phyloP scores from a whole-genome alignment of 23 tunicate species.

The Botrylloides violaceus region DNA sequence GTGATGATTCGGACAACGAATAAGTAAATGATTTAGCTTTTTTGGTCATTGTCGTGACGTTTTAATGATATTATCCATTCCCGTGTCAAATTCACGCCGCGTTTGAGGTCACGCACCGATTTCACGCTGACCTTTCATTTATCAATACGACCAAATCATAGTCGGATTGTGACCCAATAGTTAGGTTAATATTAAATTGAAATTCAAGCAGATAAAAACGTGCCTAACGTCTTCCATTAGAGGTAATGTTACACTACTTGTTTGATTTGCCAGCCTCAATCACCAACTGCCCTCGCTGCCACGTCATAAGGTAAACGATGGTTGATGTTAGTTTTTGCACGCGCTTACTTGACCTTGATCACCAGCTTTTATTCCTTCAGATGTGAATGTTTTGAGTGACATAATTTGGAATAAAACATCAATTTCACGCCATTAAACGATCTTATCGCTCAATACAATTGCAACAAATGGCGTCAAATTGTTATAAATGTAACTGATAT shows the following conservation, averaged over 20 bases:
- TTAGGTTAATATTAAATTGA: too few relatives aligned
- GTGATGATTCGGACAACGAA: too few relatives aligned
- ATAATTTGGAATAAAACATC: neutral
- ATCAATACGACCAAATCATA: too few relatives aligned
- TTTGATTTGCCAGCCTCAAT: neutral
- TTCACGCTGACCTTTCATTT: too few relatives aligned
- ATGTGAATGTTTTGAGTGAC: neutral
- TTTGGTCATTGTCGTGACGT: too few relatives aligned
- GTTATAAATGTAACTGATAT: neutral
- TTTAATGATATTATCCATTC: too few relatives aligned
- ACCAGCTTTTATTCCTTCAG: neutral
- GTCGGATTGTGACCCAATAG: too few relatives aligned
- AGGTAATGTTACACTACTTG: neutral
- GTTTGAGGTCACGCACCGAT: too few relatives aligned
- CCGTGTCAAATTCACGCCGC: too few relatives aligned
- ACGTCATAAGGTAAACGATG: neutral
- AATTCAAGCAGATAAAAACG: too few relatives aligned
- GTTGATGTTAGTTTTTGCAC: neutral
- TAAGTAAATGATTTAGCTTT: too few relatives aligned
- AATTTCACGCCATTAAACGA: neutral
- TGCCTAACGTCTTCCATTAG: too few relatives aligned
- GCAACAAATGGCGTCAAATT: neutral
- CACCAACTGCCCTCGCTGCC: neutral
- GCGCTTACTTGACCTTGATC: neutral
- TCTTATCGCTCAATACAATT: neutral